Base-by-base conservation (phyloP, 2,113 vertebrate genomes). In the Pituophis catenifer region DNA sequence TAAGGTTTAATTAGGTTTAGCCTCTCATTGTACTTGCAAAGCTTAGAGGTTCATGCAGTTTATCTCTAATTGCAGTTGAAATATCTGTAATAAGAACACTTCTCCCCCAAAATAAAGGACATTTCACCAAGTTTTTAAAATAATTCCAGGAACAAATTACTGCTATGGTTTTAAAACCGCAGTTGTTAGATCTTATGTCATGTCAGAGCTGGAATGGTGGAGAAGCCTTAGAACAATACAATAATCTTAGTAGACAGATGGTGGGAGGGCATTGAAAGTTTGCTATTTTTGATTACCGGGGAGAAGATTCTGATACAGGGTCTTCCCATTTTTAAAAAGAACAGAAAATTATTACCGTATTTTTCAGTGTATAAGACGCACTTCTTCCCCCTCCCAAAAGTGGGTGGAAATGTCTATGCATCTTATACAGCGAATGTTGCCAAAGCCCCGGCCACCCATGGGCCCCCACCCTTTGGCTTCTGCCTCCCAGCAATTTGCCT, bases 1-100 rank as follows among this genome's bases (percentile, higher is more conserved):
- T 94, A 92, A 97, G 94, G 93, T 96, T 58, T 95, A 94, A 0
- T 96, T 95, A 97, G 11, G 0, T 91, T 91, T 94, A 70, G 94
- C 70, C 94, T 93, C 88, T 96, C 96, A 95, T 93, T 96, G 94
- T 94, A 2, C 88, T 94, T 91, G 93, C 0, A 0, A 95, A 91
- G 93, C 92, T 95, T 94, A 94, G 97, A 96, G 95, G 92, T 95
- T 95, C 95, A 96, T 96, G 94, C 55, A 10, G 95, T 87, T 92
- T 87, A 65, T 96, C 93, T 91, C 95, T 96, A 94, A 96, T 97
- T 97, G 95, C 24, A 89, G 94, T 90, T 97, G 94, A 94, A 97
- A 58, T 91, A 85, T 92, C 92, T 93, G 93, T 95, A 95, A 94
- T 21, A 90, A 96, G 93, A 89, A 65, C 53, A 54, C 57, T 13